These are phyloP conservation scores for Halcyon malimbica DNA, from an alignment of 2,113 vertebrate species.

Conservation along the genomic window DNA sequence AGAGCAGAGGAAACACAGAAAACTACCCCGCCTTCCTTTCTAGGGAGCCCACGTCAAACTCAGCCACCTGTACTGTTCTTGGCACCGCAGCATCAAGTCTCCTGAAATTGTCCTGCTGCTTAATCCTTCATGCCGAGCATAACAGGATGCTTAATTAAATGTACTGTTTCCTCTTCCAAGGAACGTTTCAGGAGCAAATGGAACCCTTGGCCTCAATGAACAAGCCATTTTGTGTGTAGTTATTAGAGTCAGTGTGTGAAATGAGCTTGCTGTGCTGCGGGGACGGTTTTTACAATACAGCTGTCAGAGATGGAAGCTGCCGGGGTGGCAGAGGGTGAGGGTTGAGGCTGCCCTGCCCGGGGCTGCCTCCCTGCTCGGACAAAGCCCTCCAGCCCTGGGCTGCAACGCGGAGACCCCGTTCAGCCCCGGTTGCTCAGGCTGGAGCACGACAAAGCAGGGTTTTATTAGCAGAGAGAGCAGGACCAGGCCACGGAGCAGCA, in stretches of 20 bases:
- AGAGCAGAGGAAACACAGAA: neutral
- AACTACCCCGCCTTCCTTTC: neutral
- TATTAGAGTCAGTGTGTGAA: neutral
- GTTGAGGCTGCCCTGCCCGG: neutral
- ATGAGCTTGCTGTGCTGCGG: neutral
- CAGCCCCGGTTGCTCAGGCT: neutral
- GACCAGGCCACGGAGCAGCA: accelerated
- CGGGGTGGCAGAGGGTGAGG: accelerated
- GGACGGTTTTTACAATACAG: neutral
- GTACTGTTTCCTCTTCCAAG: neutral
- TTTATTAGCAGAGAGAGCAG: neutral
- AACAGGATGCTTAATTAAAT: conserved; percentile 8
- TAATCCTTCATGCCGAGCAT: neutral
- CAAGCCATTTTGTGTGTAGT: neutral
- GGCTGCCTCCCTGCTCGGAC: too few species aligned
- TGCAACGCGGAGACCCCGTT: neutral
- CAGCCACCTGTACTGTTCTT: neutral
- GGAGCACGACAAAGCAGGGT: neutral
- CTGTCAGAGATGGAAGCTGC: neutral
- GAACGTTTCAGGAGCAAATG: neutral
- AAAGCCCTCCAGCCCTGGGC: neutral
- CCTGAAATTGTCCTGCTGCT: neutral
- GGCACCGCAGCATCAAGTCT: neutral
- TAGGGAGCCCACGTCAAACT: too few species aligned
- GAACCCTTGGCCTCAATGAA: neutral